Evolutionary conservation across 2,888 invertebrate species (phyloP), one percentile per base, ranked within the genome.

Genomic region (Encarsia formosa): DNA sequence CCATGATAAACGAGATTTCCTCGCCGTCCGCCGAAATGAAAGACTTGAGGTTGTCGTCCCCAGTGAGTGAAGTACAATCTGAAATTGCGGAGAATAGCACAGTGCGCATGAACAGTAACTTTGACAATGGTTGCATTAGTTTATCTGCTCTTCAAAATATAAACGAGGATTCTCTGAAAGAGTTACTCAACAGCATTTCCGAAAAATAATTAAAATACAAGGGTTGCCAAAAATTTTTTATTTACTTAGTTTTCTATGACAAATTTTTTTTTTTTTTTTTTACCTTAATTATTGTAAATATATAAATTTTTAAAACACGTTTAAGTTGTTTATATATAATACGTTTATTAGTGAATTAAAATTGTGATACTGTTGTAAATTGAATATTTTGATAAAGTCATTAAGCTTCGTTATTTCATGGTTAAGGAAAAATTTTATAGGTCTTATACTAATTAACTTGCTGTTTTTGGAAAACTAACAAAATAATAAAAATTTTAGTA

Each of bases 21-120:
- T 85, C 86, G 3, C 83, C 87, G 9, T 82, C 84, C 24, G 79
- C 81, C 62, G 81, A 83, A 59, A 75, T 86, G 56, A 81, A 82
- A 71, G 83, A 84, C 58, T 75, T 85, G 58, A 80, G 80, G 59
- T 74, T 84, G 42, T 81, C 83, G 16, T 67, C 71, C 3, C 68
- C 70, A 8, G 55, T 53, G 4, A 54, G 59, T 43, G 54, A 50
- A 19, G 58, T 53, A 31, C 56, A 48, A 9, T 46, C 35, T 19
- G 54, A 59, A 49, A 38, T 45, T 5, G 40, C 23, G n/a, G 52
- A 59, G 11, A 50, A 52, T 20, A 56, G 59, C 31, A n/a, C n/a
- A n/a, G 34, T 39, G 15, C 39, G 40, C 13, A 43, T 51, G 23
- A 49, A 41, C 19, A 56, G 34, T 37, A 48, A 22, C 40, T 63